Evolutionary conservation across 1,140 invertebrate genomes (phyloP), one percentile per base, ranked within the genome.

Genomic region (Anadara kagoshimensis): DNA sequence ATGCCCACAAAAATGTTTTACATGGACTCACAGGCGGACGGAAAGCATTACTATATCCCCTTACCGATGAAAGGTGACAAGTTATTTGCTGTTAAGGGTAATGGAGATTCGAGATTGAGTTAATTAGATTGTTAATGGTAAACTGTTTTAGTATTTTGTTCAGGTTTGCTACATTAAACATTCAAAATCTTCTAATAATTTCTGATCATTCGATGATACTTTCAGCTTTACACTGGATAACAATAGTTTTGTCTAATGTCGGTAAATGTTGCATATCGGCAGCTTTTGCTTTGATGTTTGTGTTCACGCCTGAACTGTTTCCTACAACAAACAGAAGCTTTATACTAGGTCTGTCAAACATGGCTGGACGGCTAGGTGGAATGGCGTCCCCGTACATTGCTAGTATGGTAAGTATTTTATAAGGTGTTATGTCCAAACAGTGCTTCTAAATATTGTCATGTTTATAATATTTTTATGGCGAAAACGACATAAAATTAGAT

Each of bases 181-280:
- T n/a, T n/a, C n/a, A n/a, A n/a, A n/a, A n/a, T n/a, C n/a, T n/a
- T n/a, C n/a, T n/a, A n/a, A n/a, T n/a, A n/a, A n/a, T n/a, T n/a
- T n/a, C n/a, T n/a, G n/a, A n/a, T n/a, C n/a, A n/a, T n/a, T n/a
- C n/a, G n/a, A n/a, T n/a, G n/a, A n/a, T n/a, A n/a, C n/a, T n/a
- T n/a, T 14, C 57, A 59, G 57, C 57, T n/a, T 20, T 59, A 1
- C 36, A 41, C 36, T 59, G 57, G 57, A 41, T 59, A 11, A 59
- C 57, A 11, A 59, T 59, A 16, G 20, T 41, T 3, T 26, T 59
- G 2, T 59, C 57, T 18, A 59, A 41, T 18, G 43, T 59, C 18
- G 57, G 57, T 12, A 59, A 59, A 41, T 59, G 36, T 24, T 24
- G 57, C 36, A 41, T 59, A 41, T 59, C 57, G 11, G 57, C 57